A percentile compares a stretch with the other conserved stretches of the same genome.
phyloP scores from a whole-genome alignment of 2,113 vertebrate genomes.

The Pterocles orientalis region DNA sequence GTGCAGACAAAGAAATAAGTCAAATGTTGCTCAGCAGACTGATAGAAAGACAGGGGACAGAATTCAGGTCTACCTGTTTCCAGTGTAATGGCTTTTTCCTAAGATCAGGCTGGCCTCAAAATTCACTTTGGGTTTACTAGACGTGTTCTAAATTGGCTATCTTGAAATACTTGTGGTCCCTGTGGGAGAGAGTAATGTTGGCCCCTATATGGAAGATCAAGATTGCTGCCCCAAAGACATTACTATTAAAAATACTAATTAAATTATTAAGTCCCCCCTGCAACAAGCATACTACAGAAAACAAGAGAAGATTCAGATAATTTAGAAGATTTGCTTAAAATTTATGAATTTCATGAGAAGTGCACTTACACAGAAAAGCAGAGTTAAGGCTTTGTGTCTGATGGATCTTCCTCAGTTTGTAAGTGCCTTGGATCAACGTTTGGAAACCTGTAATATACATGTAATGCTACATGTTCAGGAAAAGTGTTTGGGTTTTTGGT shows the following conservation, averaged over 20 bases:
- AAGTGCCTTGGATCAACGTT: neutral
- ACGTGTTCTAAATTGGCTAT: neutral
- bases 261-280: neutral
- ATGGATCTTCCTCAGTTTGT: neutral
- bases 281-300: neutral
- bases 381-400: neutral
- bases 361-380: neutral
- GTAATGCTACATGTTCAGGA: neutral
- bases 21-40: neutral
- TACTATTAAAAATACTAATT: neutral
- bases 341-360: neutral
- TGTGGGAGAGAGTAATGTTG: neutral
- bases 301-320: neutral
- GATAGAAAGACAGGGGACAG: neutral
- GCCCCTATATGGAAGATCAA: neutral
- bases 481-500: neutral
- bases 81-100: neutral
- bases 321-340: neutral
- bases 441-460: neutral
- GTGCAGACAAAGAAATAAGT: neutral
- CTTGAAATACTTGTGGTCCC: neutral
- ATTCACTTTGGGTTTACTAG: neutral
- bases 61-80: neutral
- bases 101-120: neutral
- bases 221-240: neutral